Base-by-base conservation (phyloP, 2,797 vertebrate genomes). In the Coregonus ussuriensis region DNA sequence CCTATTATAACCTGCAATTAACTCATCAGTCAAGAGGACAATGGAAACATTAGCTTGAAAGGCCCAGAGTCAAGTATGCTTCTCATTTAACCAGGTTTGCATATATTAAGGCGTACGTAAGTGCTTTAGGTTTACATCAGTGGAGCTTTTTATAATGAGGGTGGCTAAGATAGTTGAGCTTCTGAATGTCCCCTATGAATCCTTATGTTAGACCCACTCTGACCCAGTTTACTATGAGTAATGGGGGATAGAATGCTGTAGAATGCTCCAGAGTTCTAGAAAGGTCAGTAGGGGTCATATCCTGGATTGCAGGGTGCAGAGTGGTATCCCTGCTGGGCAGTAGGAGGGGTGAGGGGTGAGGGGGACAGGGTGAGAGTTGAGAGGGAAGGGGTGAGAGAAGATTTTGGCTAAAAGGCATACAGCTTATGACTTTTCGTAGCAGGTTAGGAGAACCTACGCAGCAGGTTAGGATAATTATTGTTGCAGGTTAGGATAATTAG, bases 231-330 rank as follows among this genome's bases (percentile, higher is more conserved):
- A 21, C 59, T 62, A 11, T 63, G 59, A 13, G 59, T 63, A 63
- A 25, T 63, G 59, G 21, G 15, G 59, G n/a, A 63, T 63, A 63
- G 59, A 62, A 62, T 25, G 59, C 25, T 62, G n/a, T 25, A 25
- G 59, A 62, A 62, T 25, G 59, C 59, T 21, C 54, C 54, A 59
- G 59, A 25, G 21, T 62, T 62, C 59, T 62, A 62, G 21, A 47
- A 25, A 62, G 59, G 59, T 62, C 59, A 62, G 54, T 56, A 18
- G 59, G 21, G 59, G 59, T 62, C 59, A 62, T 62, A 62, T 62
- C 59, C 59, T 62, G 59, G 21, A 62, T 62, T 62, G 59, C 59
- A 25, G 59, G 21, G 31, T 75, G 52, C 52, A 33, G 63, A 67
- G 4, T 62, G 59, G 59, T 62, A 21, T 62, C 59, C 59, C 21